These are phyloP conservation scores for Astropecten irregularis DNA, from an alignment of 53 echinoderm and acorn worm genomes.

Conservation along the genomic window DNA sequence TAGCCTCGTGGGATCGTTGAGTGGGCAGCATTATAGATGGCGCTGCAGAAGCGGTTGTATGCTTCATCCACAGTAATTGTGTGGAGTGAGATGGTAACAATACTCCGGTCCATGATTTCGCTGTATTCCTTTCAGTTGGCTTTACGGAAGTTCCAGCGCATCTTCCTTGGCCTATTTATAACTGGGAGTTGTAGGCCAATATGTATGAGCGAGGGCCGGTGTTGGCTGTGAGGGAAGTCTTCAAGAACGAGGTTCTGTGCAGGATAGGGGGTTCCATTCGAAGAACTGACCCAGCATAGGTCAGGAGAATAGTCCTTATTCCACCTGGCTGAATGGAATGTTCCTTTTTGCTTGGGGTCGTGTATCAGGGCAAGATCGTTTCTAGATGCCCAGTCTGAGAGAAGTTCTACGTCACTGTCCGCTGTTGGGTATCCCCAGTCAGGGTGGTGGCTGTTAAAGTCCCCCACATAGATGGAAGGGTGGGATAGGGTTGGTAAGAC, in stretches of 20 bases:
- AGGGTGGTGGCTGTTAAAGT: conserved; percentile 21
- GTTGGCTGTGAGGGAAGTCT: conserved; percentile 5
- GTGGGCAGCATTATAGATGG: background rate
- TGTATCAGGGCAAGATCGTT: background rate
- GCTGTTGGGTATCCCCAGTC: background rate
- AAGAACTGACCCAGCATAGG: conserved; percentile 1
- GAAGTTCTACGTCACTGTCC: background rate
- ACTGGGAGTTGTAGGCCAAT: background rate
- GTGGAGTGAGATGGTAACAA: background rate
- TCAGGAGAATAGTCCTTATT: background rate
- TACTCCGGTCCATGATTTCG: background rate
- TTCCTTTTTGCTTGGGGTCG: background rate
- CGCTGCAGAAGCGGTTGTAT: too few relatives aligned
- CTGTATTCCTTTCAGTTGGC: background rate
- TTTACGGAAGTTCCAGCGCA: conserved; percentile 6
- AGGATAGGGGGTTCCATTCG: background rate
- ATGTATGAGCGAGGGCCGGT: background rate
- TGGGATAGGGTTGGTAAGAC: background rate
- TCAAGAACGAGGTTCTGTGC: background rate
- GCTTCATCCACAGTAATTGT: background rate
- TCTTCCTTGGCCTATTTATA: background rate
- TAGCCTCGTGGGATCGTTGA: background rate
- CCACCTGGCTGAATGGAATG: background rate
- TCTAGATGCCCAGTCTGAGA: background rate
- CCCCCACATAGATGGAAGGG: conserved; percentile 10